Conservation (phyloP, 2,113 vertebrate species). For the Rhizomys pruinosus region DNA sequence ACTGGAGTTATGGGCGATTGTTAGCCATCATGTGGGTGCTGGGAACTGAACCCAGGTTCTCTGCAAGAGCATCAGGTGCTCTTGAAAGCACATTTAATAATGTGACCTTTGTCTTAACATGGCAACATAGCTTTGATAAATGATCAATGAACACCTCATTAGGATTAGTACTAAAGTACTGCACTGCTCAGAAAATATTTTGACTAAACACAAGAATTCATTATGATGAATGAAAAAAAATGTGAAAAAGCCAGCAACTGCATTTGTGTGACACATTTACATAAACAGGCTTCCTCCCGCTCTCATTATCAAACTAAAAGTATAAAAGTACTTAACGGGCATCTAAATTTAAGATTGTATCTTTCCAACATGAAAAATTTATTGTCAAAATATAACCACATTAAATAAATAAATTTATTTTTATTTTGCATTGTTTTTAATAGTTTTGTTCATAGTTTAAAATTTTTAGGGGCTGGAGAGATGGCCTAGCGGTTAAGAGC, state of each 20-base stretch:
- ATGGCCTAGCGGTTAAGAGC: no score
- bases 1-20: no score
- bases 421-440: slow-evolving; percentile 18
- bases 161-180: background rate
- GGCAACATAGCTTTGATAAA: slow-evolving; percentile 27
- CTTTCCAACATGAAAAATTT: slow-evolving; percentile 5
- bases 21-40: no score
- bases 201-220: background rate
- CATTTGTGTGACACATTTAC: background rate
- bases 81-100: no score
- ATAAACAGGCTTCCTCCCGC: background rate
- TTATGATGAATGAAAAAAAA: slow-evolving; percentile 28
- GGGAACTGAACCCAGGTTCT: no score
- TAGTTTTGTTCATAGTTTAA: background rate
- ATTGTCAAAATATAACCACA: background rate
- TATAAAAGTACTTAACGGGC: background rate
- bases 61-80: no score
- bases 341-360: background rate
- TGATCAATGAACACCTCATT: slow-evolving; percentile 30
- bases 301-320: background rate
- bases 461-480: no score
- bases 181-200: slow-evolving; percentile 12
- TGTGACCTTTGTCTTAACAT: background rate
- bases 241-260: background rate
- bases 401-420: background rate